Conservation (phyloP, 2,888 invertebrate species). For the Microplitis manilae region DNA sequence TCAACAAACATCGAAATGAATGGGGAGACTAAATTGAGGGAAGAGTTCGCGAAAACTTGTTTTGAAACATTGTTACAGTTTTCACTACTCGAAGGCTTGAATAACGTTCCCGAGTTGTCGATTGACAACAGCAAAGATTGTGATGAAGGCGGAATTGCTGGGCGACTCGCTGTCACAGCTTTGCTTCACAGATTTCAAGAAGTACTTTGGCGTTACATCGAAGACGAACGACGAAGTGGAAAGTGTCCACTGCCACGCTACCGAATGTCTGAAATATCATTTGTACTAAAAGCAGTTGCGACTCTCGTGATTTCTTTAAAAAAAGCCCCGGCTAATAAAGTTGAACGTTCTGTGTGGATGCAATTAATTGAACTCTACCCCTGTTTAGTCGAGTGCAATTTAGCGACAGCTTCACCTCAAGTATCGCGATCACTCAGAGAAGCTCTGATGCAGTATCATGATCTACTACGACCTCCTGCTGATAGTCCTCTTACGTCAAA, state of each 20-base stretch:
- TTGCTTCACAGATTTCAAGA: conserved; percentile 93
- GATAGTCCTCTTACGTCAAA: conserved; percentile 61
- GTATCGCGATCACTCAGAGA: conserved; percentile 86
- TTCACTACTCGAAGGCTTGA: conserved; percentile 85
- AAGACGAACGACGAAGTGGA: conserved; percentile 86
- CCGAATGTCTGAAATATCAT: conserved; percentile 94
- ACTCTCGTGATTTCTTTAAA: conserved; percentile 94
- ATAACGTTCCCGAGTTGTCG: conserved; percentile 63
- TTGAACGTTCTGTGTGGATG: conserved; percentile 92
- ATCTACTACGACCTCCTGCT: conserved; percentile 81
- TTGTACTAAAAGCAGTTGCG: conserved; percentile 94
- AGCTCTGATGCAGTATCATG: conserved; percentile 90
- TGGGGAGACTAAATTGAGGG: conserved; percentile 79
- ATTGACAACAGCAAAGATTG: conserved; percentile 58
- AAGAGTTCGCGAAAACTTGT: conserved; percentile 96
- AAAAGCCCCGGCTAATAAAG: conserved; percentile 90
- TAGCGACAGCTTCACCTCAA: conserved; percentile 83
- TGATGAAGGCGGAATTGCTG: conserved; percentile 78
- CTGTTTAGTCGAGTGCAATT: conserved; percentile 86
- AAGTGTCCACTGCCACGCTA: conserved; percentile 91
- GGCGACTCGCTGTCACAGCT: conserved; percentile 91
- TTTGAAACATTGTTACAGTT: conserved; percentile 96
- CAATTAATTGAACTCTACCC: conserved; percentile 94
- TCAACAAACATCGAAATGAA: conserved; percentile 73
- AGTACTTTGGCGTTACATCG: conserved; percentile 89